These are phyloP conservation scores for Hippoglossus hippoglossus DNA, from an alignment of 2,797 vertebrate genomes.

Conservation along the genomic window DNA sequence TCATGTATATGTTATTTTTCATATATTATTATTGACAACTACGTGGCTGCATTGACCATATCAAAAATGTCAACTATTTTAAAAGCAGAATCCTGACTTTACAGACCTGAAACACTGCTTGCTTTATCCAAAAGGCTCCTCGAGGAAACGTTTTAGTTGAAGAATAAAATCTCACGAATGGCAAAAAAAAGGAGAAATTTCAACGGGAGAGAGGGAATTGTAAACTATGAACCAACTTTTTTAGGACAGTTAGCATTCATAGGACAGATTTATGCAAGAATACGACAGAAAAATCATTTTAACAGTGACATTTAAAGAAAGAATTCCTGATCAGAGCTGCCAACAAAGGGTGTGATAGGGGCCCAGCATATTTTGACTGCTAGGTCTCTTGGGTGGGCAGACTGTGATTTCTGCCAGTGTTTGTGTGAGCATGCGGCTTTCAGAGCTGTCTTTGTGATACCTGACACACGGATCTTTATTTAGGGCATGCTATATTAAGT, in stretches of 20 bases:
- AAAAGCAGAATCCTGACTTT: not conserved
- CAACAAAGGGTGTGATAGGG: slow-evolving; percentile 66
- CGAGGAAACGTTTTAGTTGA: not conserved
- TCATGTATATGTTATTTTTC: not conserved
- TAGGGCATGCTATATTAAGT: slow-evolving; percentile 88
- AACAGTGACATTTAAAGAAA: slow-evolving; percentile 64
- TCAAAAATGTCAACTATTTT: not conserved
- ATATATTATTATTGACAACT: not conserved
- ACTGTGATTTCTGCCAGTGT: slow-evolving; percentile 65
- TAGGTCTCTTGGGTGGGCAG: slow-evolving; percentile 63
- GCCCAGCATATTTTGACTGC: slow-evolving; percentile 72
- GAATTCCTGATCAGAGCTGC: slow-evolving; percentile 50
- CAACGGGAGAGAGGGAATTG: not conserved
- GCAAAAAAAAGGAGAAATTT: slow-evolving; percentile 6
- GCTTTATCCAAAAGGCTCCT: slow-evolving; percentile 21
- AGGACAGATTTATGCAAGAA: slow-evolving; percentile 32
- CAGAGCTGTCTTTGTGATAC: slow-evolving; percentile 86
- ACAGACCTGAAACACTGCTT: slow-evolving; percentile 8
- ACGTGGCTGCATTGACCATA: not conserved
- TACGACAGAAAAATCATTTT: slow-evolving; percentile 52
- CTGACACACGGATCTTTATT: slow-evolving; percentile 89
- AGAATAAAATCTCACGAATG: slow-evolving; percentile 16
- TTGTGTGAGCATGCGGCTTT: slow-evolving; percentile 78
- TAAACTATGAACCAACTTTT: not conserved
- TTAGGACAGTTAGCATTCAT: not conserved